Evolutionary conservation across 2,113 vertebrate species (phyloP).

Genomic region (Muscicapa adusta): DNA sequence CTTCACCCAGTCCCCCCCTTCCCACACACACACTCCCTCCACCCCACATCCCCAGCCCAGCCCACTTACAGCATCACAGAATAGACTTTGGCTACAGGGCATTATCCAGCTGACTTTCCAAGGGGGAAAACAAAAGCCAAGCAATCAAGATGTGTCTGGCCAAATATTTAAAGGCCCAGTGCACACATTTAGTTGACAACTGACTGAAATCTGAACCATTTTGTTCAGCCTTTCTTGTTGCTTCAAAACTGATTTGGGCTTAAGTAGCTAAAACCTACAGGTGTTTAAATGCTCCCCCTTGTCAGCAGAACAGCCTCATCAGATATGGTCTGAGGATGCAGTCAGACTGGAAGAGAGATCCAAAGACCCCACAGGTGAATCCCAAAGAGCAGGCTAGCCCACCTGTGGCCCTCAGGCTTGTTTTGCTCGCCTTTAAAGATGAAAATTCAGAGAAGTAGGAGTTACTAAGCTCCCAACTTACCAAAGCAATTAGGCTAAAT

Average conservation of each 20-base stretch:
- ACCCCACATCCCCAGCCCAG: not conserved
- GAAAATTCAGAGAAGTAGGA: constrained; percentile 55
- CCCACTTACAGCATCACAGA: not conserved
- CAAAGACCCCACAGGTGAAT: constrained; percentile 52
- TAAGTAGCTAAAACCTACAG: constrained; percentile 71
- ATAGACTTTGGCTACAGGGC: constrained; percentile 2
- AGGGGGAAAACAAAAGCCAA: constrained; percentile 66
- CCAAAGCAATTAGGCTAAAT: constrained; percentile 57
- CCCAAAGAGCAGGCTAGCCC: constrained; percentile 36
- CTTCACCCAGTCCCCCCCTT: accelerated
- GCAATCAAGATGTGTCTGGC: constrained; percentile 71
- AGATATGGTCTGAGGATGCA: constrained; percentile 45
- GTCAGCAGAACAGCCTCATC: constrained; percentile 64
- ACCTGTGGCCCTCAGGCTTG: constrained; percentile 61
- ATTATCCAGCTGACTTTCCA: constrained; percentile 62
- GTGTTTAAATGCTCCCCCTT: constrained; percentile 68
- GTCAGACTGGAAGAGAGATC: constrained; percentile 52
- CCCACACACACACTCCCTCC: not conserved
- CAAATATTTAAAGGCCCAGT: constrained; percentile 76
- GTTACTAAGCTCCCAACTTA: constrained; percentile 43
- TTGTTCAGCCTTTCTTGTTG: constrained; percentile 67
- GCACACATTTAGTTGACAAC: constrained; percentile 76
- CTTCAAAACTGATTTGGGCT: constrained; percentile 69
- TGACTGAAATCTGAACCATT: constrained; percentile 76
- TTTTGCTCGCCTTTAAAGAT: constrained; percentile 17